A percentile compares a stretch with the other conserved stretches of the same genome.
phyloP scores from a whole-genome alignment of 2,797 vertebrate genomes.

The Acipenser ruthenus region DNA sequence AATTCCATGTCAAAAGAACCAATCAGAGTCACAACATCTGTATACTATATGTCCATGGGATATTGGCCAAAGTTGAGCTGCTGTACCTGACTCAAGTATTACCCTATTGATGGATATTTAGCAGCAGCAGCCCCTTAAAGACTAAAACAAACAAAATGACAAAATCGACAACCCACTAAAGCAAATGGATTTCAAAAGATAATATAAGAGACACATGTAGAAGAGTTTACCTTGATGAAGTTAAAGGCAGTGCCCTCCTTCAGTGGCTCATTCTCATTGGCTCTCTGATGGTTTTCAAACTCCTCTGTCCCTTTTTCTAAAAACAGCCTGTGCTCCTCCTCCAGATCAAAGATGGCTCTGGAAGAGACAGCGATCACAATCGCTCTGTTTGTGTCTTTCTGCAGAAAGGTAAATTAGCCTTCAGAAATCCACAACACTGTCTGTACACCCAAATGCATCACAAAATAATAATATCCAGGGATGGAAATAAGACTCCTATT shows the following conservation, averaged over 20 bases:
- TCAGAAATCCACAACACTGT: too few species aligned
- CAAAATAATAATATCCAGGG: too few species aligned
- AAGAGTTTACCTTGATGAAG: conserved; percentile 51
- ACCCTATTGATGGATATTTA: too few species aligned
- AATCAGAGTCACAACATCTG: neutral
- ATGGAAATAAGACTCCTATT: too few species aligned
- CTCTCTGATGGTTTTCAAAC: conserved; percentile 31
- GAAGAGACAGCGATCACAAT: conserved; percentile 62
- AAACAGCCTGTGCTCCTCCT: conserved; percentile 39
- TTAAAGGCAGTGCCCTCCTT: conserved; percentile 49
- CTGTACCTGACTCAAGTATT: too few species aligned
- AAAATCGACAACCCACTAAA: neutral
- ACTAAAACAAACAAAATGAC: neutral
- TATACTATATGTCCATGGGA: neutral
- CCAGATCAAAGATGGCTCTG: conserved; percentile 52
- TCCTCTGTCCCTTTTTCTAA: conserved; percentile 40
- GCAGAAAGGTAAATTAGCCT: conserved; percentile 15
- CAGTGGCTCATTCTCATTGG: conserved; percentile 37
- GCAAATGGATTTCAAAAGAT: neutral
- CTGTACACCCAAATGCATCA: too few species aligned
- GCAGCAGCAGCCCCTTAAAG: neutral
- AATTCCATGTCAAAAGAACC: too few species aligned
- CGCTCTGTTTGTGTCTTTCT: conserved; percentile 51
- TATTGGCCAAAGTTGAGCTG: too few species aligned
- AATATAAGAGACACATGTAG: neutral